Conservation (phyloP, 2,797 vertebrate species). For the Ficedula albicollis region DNA sequence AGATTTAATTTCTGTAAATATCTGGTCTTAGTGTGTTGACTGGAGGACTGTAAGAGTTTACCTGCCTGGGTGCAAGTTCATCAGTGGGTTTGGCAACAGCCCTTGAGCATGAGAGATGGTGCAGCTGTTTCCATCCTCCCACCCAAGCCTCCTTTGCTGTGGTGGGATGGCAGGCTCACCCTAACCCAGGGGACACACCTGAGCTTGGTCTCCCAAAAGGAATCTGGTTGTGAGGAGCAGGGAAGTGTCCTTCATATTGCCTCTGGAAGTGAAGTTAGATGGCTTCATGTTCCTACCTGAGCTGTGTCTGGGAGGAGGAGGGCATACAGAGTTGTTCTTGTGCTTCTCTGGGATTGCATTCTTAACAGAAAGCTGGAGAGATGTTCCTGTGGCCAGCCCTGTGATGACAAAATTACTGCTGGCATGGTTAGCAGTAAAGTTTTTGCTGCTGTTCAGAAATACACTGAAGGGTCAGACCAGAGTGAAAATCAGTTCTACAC, state of each 20-base stretch:
- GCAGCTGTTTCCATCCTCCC: not conserved
- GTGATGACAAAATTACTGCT: slow-evolving; percentile 36
- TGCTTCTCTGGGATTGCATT: not conserved
- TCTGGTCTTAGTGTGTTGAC: not conserved
- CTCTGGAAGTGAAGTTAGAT: not conserved
- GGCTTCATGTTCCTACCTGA: not conserved
- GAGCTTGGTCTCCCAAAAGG: not conserved
- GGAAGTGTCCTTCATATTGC: not conserved
- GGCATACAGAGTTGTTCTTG: not conserved
- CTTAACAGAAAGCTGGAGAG: not conserved
- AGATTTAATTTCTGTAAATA: not conserved
- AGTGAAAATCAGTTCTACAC: not conserved
- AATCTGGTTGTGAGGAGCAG: not conserved
- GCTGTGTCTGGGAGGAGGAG: not conserved
- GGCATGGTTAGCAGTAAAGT: not conserved
- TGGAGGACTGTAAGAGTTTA: not conserved
- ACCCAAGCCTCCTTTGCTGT: not conserved
- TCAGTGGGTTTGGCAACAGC: not conserved
- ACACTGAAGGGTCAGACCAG: not conserved
- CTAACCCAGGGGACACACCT: not conserved
- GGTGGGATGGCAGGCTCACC: not conserved
- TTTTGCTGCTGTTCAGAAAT: slow-evolving; percentile 37
- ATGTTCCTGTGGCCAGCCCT: not conserved
- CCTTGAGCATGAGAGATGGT: not conserved
- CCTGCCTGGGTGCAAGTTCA: not conserved